Evolutionary conservation across 35 echinoderm and acorn worm genomes (phyloP).

Genomic region (Amphiura filiformis): DNA sequence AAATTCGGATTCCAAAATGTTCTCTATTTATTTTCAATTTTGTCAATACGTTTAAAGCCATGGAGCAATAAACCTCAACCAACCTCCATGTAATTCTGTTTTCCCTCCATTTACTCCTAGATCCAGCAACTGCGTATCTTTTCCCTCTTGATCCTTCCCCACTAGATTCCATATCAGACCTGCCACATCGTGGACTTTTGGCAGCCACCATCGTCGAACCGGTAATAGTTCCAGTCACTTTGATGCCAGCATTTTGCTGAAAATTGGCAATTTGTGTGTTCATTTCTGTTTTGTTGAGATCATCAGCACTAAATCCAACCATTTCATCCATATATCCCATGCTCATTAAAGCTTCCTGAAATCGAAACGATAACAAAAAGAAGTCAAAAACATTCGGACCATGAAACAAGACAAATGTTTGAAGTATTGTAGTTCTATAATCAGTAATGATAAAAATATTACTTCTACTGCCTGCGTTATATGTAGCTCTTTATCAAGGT

Average conservation of each 20-base stretch:
- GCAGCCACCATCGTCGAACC: neutral
- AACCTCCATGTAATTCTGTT: slow-evolving; percentile 3
- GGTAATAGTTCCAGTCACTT: neutral
- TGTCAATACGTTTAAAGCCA: too few species aligned
- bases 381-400: too few species aligned
- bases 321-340: neutral
- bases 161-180: neutral
- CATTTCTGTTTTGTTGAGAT: neutral
- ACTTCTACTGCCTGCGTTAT: too few species aligned
- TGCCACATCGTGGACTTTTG: neutral
- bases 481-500: too few species aligned
- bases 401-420: too few species aligned
- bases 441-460: too few species aligned
- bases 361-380: too few species aligned
- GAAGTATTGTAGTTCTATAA: too few species aligned
- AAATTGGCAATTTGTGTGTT: neutral
- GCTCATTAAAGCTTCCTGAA: neutral
- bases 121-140: neutral
- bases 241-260: neutral
- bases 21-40: too few species aligned
- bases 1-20: too few species aligned
- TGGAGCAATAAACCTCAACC: too few species aligned
- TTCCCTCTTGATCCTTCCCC: neutral
- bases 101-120: neutral
- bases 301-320: neutral